These are phyloP conservation scores for Ennomos quercinarius DNA, from an alignment of 2,888 invertebrate genomes.

Conservation along the genomic window DNA sequence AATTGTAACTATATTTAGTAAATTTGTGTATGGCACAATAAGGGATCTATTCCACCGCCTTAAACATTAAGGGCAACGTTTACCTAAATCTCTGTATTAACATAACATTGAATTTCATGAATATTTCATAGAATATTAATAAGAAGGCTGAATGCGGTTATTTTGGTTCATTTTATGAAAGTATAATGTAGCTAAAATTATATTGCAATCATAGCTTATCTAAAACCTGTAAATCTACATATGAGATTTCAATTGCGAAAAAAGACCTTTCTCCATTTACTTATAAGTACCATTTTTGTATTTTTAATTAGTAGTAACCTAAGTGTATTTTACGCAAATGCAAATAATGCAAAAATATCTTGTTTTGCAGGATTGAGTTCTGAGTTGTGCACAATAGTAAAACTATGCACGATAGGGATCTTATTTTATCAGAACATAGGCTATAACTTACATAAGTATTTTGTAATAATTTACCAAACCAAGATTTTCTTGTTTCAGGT, in stretches of 20 bases:
- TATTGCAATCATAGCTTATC: neutral
- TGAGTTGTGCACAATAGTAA: constrained; percentile 32
- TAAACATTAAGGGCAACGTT: constrained; percentile 54
- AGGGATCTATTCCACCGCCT: constrained; percentile 50
- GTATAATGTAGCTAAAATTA: constrained; percentile 6
- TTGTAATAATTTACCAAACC: constrained; percentile 1
- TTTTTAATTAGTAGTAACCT: no score
- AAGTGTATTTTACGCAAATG: no score
- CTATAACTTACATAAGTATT: neutral
- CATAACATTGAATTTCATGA: constrained; percentile 66
- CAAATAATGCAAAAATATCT: no score
- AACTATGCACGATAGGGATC: neutral
- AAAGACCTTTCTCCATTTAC: no score
- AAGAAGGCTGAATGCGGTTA: constrained; percentile 29
- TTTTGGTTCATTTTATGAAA: constrained; percentile 22
- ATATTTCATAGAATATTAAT: constrained; percentile 62
- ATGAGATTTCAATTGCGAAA: neutral
- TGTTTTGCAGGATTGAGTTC: no score
- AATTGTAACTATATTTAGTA: no score
- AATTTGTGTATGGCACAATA: neutral
- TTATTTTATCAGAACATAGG: no score
- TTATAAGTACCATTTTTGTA: no score
- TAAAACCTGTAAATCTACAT: neutral
- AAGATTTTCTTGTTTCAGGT: constrained; percentile 63
- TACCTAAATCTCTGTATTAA: constrained; percentile 62